These are phyloP conservation scores for Agrypnia vestita DNA, from an alignment of 1,140 invertebrate genomes.

Conservation along the genomic window DNA sequence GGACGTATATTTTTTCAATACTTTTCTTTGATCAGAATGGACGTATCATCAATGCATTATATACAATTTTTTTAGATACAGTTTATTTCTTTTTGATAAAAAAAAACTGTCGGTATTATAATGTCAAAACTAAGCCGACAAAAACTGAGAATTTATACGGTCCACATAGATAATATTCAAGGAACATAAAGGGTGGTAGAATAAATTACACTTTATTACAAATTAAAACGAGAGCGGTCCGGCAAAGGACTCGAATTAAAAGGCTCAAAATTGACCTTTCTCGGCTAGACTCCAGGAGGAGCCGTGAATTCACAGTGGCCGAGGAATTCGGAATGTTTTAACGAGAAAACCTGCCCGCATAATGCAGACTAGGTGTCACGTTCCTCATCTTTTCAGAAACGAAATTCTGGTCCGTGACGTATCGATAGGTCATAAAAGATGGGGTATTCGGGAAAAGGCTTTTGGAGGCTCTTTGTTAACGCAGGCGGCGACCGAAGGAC, in stretches of 20 bases:
- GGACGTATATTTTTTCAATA: no score
- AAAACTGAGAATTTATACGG: slow-evolving; percentile 14
- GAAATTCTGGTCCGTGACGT: slow-evolving; percentile 51
- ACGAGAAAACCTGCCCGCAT: slow-evolving; percentile 39
- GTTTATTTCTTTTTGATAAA: no score
- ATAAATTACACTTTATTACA: slow-evolving; percentile 59
- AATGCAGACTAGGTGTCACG: slow-evolving; percentile 53
- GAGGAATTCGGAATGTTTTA: slow-evolving; percentile 49
- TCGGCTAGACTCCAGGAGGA: slow-evolving; percentile 12
- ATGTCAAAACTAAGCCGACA: slow-evolving; percentile 12
- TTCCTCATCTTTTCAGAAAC: slow-evolving; percentile 55
- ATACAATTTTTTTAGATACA: no score
- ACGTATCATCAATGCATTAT: no score
- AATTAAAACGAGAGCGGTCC: slow-evolving; percentile 49
- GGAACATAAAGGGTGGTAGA: slow-evolving; percentile 46
- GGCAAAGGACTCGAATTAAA: not conserved
- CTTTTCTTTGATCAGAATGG: no score
- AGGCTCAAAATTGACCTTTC: slow-evolving; percentile 47
- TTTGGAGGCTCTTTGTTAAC: slow-evolving; percentile 46
- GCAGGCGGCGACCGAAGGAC: slow-evolving; percentile 24
- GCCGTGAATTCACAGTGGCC: slow-evolving; percentile 44
- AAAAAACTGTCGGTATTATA: slow-evolving; percentile 9
- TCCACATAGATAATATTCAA: slow-evolving; percentile 29
- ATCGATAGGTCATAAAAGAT: slow-evolving; percentile 57
- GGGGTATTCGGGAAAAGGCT: slow-evolving; percentile 39